phyloP scores from a whole-genome alignment of 2,113 vertebrate species.

The Phylloscopus trochilus region DNA sequence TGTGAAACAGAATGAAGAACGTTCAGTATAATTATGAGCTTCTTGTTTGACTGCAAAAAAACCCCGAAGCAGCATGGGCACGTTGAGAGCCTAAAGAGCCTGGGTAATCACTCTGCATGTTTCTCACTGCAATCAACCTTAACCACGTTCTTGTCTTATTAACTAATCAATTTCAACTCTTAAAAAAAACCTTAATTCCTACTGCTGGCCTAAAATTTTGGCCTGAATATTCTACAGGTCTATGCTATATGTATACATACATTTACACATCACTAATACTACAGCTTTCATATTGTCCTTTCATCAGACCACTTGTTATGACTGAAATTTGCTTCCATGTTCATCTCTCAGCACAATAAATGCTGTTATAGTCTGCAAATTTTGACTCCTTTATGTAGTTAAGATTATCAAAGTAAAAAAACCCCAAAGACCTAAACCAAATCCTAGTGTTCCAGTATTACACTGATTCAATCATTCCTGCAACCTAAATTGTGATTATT shows the following conservation, averaged over 20 bases:
- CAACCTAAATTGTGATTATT: not conserved
- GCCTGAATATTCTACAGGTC: not conserved
- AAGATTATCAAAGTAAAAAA: not conserved
- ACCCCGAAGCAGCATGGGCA: not conserved
- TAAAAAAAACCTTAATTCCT: not conserved
- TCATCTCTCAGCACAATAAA: not conserved
- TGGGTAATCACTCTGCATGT: not conserved
- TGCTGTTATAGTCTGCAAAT: not conserved
- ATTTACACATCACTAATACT: not conserved
- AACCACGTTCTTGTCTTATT: not conserved
- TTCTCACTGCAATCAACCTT: not conserved
- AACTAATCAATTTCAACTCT: not conserved
- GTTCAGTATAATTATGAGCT: not conserved
- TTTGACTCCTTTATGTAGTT: not conserved
- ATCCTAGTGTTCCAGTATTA: not conserved
- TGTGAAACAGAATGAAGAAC: not conserved
- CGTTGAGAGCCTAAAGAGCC: not conserved
- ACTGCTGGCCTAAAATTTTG: not conserved
- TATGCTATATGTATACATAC: not conserved
- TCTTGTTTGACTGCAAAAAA: not conserved
- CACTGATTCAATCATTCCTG: not conserved
- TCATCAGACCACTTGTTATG: not conserved
- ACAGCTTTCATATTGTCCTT: not conserved
- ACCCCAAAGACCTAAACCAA: not conserved
- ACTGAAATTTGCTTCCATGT: not conserved